Evolutionary conservation across 2,113 vertebrate species (phyloP).

Genomic region (Arenaria interpres): DNA sequence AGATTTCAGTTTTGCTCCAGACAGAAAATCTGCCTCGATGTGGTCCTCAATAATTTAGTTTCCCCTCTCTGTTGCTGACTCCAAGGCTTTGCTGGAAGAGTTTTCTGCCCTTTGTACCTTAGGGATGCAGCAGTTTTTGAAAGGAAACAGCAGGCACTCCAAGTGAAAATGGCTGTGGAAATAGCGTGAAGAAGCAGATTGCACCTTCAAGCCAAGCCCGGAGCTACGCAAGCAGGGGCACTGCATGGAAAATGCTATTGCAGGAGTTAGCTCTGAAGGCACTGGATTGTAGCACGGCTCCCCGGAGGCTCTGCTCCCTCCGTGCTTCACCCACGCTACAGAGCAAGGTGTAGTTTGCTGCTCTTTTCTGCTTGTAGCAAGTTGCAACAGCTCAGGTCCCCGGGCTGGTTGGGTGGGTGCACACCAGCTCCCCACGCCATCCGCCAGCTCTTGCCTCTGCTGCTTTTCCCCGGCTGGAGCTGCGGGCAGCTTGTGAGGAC

Average conservation of each 20-base stretch:
- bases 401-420: not conserved
- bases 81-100: not conserved
- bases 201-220: not conserved
- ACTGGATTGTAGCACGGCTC: not conserved
- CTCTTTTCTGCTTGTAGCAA: not conserved
- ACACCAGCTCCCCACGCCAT: not conserved
- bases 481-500: fast-evolving
- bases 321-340: not conserved
- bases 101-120: not conserved
- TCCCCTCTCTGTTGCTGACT: not conserved
- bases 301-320: not conserved
- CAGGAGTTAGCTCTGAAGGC: not conserved
- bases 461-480: fast-evolving
- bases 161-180: not conserved
- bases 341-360: not conserved
- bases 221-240: not conserved
- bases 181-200: not conserved
- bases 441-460: not conserved
- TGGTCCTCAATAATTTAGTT: slow-evolving; percentile 2
- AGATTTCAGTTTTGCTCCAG: not conserved
- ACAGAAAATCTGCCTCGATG: not conserved
- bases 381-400: not conserved
- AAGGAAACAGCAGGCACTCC: not conserved
- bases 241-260: not conserved
- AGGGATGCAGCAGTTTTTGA: not conserved